Base-by-base conservation (phyloP, 2,888 invertebrate genomes). In the Ptychoptera albimana region DNA sequence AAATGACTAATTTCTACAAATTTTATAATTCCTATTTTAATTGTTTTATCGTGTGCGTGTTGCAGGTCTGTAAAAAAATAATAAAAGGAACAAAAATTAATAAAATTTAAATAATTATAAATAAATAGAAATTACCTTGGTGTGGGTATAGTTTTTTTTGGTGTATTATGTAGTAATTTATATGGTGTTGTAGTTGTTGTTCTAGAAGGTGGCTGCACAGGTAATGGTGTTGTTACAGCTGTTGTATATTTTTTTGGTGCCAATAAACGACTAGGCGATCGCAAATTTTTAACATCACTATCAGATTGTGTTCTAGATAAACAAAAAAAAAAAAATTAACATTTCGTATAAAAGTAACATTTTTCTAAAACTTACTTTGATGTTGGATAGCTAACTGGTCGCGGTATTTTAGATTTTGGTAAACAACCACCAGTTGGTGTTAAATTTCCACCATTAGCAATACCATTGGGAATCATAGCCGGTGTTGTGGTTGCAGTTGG, bases 301-400 rank as follows among this genome's bases (percentile, higher is more conserved):
- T 59, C 63, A 16, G 42, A 16, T 32, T 9, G 9, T 16, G 42
- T 34, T 23, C 42, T 42, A 23, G 9, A 42, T 13, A 30, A 38
- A 31, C 44, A 13, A 37, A 45, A 14, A 29, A 32, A 13, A 42
- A 46, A 40, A 48, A 46, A 42, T 45, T 41, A 49, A 48, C 37
- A 44, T 41, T 48, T 45, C 40, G 46, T 7, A 32, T 32, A 11
- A 32, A 7, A 32, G 9, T 32, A 30, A 23, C 16, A 30, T 35
- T 14, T 29, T 12, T 31, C 31, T 31, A 7, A 2, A 14, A 55
- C 60, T 60, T 51, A 66, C 65, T 64, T 65, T 50, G 63, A 59
- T 44, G 64, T 61, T 36, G 65, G 65, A 52, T 65, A 66, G 53
- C 65, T 65, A 38, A 66, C 65, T 40, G 65, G 65, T 13, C 65